Base-by-base conservation (phyloP, 2,113 vertebrate species). In the Climacteris rufus region DNA sequence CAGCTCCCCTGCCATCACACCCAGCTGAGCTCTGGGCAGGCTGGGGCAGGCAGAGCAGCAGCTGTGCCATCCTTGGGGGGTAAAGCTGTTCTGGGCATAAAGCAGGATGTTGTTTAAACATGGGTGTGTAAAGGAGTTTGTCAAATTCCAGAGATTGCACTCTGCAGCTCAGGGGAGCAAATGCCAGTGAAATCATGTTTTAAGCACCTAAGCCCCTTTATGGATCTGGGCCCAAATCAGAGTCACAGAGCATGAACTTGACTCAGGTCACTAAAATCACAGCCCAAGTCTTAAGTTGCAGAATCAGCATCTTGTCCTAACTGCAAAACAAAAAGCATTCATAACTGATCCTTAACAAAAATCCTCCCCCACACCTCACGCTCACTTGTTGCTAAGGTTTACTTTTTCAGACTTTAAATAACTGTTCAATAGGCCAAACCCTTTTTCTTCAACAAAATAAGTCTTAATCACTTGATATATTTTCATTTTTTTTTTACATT, bases 191-290 rank as follows among this genome's bases (percentile, higher is more conserved):
- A 94, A 89, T 78, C 35, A 27, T 50, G 42, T 75, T 83, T 81
- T 87, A 81, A 94, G 80, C 64, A 40, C 33, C 52, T 95, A 93
- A 96, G 57, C 56, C 89, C 87, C 49, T 91, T 56, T 21, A 40
- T 84, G 87, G 86, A 84, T 79, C 49, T 35, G 57, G 15, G 89
- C 83, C 92, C 72, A 70, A 86, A 77, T 72, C 47, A 5, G 69
- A 96, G 63, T 92, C 71, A 76, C 70, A 17, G 44, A 74, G 54
- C 35, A 2, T 80, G 71, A 92, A 77, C 21, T 89, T 70, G 47
- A 45, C 27, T 81, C 39, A 5, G 57, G 61, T 78, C 8, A 4
- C 33, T 47, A 25, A 72, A 82, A 75, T 49, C 83, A 56, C 86
- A 89, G 69, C 37, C 19, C 25, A 16, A 27, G 13, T 33, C 47